phyloP scores from a whole-genome alignment of 2,888 invertebrate genomes.

The Muschampia plurimacula region DNA sequence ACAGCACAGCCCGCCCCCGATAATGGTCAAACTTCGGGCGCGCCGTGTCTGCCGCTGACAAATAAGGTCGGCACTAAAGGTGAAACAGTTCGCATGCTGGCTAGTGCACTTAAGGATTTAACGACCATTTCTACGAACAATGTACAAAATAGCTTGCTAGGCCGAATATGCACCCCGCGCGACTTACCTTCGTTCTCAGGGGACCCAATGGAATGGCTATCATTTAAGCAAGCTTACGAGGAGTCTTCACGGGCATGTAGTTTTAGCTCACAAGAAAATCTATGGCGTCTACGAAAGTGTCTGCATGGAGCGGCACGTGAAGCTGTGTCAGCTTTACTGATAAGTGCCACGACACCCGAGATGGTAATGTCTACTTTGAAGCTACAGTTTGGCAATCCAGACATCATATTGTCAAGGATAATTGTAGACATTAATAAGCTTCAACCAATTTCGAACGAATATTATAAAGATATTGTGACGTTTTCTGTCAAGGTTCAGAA shows the following conservation, averaged over 20 bases:
- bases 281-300: constrained; percentile 3
- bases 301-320: background rate
- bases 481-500: no score
- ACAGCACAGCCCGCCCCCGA: background rate
- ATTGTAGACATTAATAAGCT: constrained; percentile 4
- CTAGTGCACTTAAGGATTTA: constrained; percentile 5
- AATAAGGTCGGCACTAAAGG: background rate
- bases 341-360: background rate
- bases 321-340: background rate
- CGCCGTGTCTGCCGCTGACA: background rate
- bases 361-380: background rate
- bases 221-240: background rate
- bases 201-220: background rate
- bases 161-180: background rate
- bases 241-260: background rate
- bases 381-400: background rate
- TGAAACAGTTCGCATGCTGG: background rate
- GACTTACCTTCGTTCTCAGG: background rate
- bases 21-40: background rate
- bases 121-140: background rate
- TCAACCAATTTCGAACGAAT: background rate
- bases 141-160: background rate
- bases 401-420: background rate
- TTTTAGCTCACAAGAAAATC: background rate
- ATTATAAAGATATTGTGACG: background rate